Evolutionary conservation across 1,140 invertebrate species (phyloP), one percentile per base, ranked within the genome.

Genomic region (Odontomachus brunneus): DNA sequence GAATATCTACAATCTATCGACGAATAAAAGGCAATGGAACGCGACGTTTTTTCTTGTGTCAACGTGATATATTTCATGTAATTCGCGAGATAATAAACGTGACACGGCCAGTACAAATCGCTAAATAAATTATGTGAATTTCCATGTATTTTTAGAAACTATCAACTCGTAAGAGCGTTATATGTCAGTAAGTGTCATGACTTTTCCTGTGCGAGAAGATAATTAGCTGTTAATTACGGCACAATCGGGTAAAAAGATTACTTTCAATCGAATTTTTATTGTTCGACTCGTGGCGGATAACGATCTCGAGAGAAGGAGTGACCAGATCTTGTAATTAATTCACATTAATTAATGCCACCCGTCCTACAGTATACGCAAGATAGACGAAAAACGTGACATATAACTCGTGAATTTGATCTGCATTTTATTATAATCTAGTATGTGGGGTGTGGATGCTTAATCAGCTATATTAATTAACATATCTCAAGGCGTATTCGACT

Each of bases 271-370:
- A 49, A 48, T 62, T 12, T 0, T 29, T 12, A 19, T 0, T 33
- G 3, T 44, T 44, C 29, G 24, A 62, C 24, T 74, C 22, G 24
- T 9, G 7, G 38, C 62, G 3, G 17, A 1, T 62, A 49, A 49
- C 12, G 44, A 51, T 2, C 19, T 74, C n/a, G 9, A 44, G 9
- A 44, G 9, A 5, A 44, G 9, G 38, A 44, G 9, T 9, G 3
- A 3, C 3, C 59, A 63, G 4, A 1, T 62, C 12, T 62, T n/a
- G 5, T 12, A 74, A 48, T 14, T 0, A 75, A 51, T 63, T 19
- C 26, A 75, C 63, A 63, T 51, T 29, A 63, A 75, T 75, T 17
- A 26, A 22, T 17, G n/a, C n/a, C 22, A 26, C 17, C 57, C 33
- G 38, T 11, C 4, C 38, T 33, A n/a, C 19, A 48, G 24, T 19